These are phyloP conservation scores for Carcina quercana DNA, from an alignment of 2,888 invertebrate genomes.

Conservation along the genomic window DNA sequence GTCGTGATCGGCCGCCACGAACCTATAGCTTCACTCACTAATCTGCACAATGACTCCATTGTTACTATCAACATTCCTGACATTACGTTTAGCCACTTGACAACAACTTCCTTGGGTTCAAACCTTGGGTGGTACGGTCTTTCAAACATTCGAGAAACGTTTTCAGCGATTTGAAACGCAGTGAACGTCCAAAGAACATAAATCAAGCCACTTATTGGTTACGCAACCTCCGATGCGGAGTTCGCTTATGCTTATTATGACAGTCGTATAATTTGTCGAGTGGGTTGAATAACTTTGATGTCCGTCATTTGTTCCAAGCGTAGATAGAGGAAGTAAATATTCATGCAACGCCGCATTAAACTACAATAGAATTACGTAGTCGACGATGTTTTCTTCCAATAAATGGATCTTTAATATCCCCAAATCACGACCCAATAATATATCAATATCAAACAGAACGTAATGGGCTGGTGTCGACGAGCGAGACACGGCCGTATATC, in stretches of 20 bases:
- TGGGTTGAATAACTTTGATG: background rate
- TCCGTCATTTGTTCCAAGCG: background rate
- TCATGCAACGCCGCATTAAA: too few species aligned
- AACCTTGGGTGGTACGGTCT: background rate
- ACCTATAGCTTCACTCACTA: conserved; percentile 47
- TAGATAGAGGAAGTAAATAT: too few species aligned
- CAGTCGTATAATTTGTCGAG: too few species aligned
- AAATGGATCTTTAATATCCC: conserved; percentile 17
- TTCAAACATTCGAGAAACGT: background rate
- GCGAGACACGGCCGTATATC: conserved; percentile 32
- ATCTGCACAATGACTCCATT: conserved; percentile 58
- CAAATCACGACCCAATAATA: conserved; percentile 19
- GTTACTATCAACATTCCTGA: conserved; percentile 38
- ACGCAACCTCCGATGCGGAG: background rate
- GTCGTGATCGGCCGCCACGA: conserved; percentile 59
- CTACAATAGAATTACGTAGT: too few species aligned
- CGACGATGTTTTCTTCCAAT: conserved; percentile 4
- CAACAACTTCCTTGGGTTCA: conserved; percentile 32
- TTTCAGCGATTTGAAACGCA: background rate
- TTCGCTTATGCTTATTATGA: too few species aligned
- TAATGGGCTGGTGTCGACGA: conserved; percentile 27
- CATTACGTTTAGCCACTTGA: conserved; percentile 33
- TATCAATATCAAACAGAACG: conserved; percentile 33
- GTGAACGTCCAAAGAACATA: background rate
- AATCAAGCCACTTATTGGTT: too few species aligned